Evolutionary conservation across 2,113 vertebrate species (phyloP), one percentile per base, ranked within the genome.

Genomic region (Myotis brandtii): DNA sequence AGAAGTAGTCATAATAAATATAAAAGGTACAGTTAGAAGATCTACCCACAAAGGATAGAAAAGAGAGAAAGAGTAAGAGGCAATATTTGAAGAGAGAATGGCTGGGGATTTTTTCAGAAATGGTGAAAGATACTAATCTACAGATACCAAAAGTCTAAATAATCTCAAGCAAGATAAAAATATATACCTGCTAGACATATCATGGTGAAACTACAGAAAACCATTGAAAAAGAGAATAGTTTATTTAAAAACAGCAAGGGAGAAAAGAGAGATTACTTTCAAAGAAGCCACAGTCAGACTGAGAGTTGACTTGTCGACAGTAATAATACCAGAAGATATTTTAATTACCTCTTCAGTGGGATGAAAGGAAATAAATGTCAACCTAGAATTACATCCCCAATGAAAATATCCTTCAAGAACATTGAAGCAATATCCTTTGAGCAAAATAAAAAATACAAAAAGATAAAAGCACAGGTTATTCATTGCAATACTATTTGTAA

Each of bases 391-490:
- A 54, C 25, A 32, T n/a, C 48, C 46, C 11, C 84, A 50, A 10
- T 59, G 69, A 77, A 76, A 75, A 87, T 64, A 30, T 75, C 20
- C 18, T 43, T 48, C 1, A 43, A n/a, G 32, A 86, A 37, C 56
- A 67, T 48, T 54, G 50, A 76, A 87, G 25, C 23, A 75, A 56
- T 75, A 67, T 14, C 73, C 67, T 93, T 92, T 67, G 13, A 75
- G 83, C 54, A 92, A 88, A 69, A 73, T 59, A 73, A 76, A 62
- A 92, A 79, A 77, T 67, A 40, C n/a, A 37, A 50, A 75, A 83
- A 56, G 46, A 64, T 81, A 80, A 43, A 75, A 64, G 56, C 23
- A 48, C 20, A 67, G 80, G 16, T 50, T 76, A 66, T 25, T 54
- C 48, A 66, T 50, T 76, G 54, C 8, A 50, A 21, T 77, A 70